Evolutionary conservation across 2,888 invertebrate species (phyloP), one percentile per base, ranked within the genome.

Genomic region (Chloromyia formosa): DNA sequence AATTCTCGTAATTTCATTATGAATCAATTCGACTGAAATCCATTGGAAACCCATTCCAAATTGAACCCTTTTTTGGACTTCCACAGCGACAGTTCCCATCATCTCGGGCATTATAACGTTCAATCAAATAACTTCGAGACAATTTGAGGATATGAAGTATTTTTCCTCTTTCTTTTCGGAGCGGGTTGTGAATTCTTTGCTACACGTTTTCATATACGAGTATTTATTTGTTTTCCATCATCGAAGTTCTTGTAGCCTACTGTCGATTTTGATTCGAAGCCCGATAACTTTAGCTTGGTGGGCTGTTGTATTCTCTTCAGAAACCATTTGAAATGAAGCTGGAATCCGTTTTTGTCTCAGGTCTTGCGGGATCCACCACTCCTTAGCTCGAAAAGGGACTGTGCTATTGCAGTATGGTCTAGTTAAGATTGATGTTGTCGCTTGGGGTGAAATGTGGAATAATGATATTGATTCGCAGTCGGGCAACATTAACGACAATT

Each of bases 401-500:
- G 27, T 35, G 49, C 16, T 49, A 49, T 49, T 49, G 12, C 16
- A n/a, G 16, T 49, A 49, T 49, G 49, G 2, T 49, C 49, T 3
- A 49, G 14, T 49, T 49, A 49, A 49, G 49, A 64, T 64, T 64
- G 62, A 64, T 64, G 62, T 64, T 4, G 42, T 40, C 42, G 20
- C 40, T 64, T 7, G 18, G 62, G 40, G 18, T 40, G 18, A 64
- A 64, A 64, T 64, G 42, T 64, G 40, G 62, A 64, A 40, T 40
- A 64, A 16, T 42, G 62, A 64, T 40, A 64, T 64, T 64, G 62
- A 64, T 64, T 64, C 40, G 27, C 7, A 2, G 42, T 35, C 62
- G 42, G 42, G 42, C 16, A 40, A 64, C 35, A 64, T 64, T 64
- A 64, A 64, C 23, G 35, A 64, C 62, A 64, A 42, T 64, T 64